Evolutionary conservation across 2,888 invertebrate genomes (phyloP).

Genomic region (Netelia fuscicornis): DNA sequence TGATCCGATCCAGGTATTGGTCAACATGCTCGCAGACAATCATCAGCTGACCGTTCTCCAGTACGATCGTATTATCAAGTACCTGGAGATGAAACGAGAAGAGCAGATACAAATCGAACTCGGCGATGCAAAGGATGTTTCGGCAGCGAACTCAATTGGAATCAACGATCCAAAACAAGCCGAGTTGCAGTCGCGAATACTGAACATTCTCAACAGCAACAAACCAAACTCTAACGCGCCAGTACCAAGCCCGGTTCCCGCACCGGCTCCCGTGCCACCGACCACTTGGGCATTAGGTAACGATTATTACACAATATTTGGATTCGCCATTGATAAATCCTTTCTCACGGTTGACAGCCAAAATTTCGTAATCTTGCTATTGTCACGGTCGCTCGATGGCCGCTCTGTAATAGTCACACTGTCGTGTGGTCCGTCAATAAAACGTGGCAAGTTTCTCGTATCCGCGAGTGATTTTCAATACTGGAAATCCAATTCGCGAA

Average conservation of each 20-base stretch:
- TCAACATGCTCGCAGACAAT: constrained; percentile 94
- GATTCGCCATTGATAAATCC: constrained; percentile 1
- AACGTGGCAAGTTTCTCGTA: constrained; percentile 36
- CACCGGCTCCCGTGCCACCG: constrained; percentile 79
- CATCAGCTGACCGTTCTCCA: constrained; percentile 91
- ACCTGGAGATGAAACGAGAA: constrained; percentile 91
- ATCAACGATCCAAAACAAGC: constrained; percentile 87
- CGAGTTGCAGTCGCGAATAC: constrained; percentile 91
- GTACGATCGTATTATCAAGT: constrained; percentile 91
- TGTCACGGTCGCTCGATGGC: background rate
- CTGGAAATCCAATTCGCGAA: constrained; percentile 8
- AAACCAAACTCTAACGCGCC: constrained; percentile 79
- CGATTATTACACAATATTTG: constrained; percentile 53
- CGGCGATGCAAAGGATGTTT: constrained; percentile 87
- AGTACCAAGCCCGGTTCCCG: constrained; percentile 81
- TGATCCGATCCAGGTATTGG: constrained; percentile 83
- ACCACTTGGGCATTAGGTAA: constrained; percentile 82
- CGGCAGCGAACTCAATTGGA: constrained; percentile 83
- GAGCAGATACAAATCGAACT: constrained; percentile 91
- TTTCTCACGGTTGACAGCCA: background rate
- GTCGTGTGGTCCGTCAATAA: constrained; percentile 36
- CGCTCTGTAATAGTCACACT: constrained; percentile 19
- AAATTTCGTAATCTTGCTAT: constrained; percentile 17
- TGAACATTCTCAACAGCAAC: constrained; percentile 91
- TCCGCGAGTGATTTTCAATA: constrained; percentile 15